These are phyloP conservation scores for Tetragonula carbonaria DNA, from an alignment of 2,888 invertebrate genomes.

Conservation along the genomic window DNA sequence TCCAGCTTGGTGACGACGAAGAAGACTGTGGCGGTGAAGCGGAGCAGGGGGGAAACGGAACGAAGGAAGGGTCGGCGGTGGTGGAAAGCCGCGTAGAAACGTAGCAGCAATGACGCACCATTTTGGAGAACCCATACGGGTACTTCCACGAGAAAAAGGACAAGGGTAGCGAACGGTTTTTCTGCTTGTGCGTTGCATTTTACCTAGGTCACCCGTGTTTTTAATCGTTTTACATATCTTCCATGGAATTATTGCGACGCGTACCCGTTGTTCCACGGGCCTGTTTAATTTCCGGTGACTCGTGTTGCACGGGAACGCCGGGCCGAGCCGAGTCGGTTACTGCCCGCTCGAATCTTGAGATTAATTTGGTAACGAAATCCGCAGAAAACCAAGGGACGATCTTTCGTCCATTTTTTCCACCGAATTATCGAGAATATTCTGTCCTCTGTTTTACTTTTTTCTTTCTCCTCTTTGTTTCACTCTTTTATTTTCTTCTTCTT, in stretches of 20 bases:
- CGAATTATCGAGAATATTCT: slow-evolving; percentile 12
- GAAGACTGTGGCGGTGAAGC: slow-evolving; percentile 47
- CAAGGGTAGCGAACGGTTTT: slow-evolving; percentile 65
- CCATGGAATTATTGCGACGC: slow-evolving; percentile 62
- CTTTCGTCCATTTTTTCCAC: neutral
- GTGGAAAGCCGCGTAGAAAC: slow-evolving; percentile 11
- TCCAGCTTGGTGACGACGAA: slow-evolving; percentile 64
- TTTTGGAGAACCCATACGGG: slow-evolving; percentile 79
- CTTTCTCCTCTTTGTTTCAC: neutral
- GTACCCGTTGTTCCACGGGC: slow-evolving; percentile 28
- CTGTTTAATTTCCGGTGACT: slow-evolving; percentile 56
- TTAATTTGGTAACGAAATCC: slow-evolving; percentile 36
- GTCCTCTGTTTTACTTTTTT: neutral
- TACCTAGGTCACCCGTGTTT: slow-evolving; percentile 62
- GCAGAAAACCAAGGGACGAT: neutral
- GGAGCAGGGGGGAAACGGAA: neutral
- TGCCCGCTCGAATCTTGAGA: slow-evolving; percentile 38
- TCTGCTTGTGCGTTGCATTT: slow-evolving; percentile 64
- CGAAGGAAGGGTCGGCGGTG: slow-evolving; percentile 27
- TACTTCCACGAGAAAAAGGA: slow-evolving; percentile 51
- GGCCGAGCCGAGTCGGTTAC: neutral
- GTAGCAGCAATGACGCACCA: slow-evolving; percentile 70
- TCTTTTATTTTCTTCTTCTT: neutral
- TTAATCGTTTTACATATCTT: slow-evolving; percentile 58
- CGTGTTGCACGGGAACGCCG: neutral